These are phyloP conservation scores for Stenichneumon culpator DNA, from an alignment of 2,888 invertebrate genomes.

Conservation along the genomic window DNA sequence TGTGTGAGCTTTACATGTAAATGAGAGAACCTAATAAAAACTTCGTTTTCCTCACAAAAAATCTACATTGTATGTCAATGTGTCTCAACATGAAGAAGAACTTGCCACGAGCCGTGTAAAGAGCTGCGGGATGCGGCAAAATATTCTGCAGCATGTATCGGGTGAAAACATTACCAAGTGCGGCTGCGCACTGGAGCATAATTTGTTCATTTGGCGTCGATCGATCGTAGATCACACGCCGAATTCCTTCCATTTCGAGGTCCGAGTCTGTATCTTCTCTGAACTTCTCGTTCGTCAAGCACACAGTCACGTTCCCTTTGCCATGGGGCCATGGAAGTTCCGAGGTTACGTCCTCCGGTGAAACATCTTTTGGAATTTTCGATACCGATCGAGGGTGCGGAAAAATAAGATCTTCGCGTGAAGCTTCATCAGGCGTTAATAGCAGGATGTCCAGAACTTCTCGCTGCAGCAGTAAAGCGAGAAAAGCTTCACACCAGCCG, in stretches of 20 bases:
- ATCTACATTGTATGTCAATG: too few species aligned
- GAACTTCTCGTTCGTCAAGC: conserved; percentile 59
- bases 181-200: conserved; percentile 87
- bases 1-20: too few species aligned
- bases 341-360: conserved; percentile 73
- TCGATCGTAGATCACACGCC: conserved; percentile 74
- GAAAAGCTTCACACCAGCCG: conserved; percentile 86
- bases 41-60: too few species aligned
- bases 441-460: conserved; percentile 83
- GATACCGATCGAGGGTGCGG: conserved; percentile 82
- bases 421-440: conserved; percentile 80
- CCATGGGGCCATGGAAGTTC: conserved; percentile 70
- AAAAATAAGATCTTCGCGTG: conserved; percentile 82
- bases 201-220: conserved; percentile 88
- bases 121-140: conserved; percentile 86
- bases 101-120: conserved; percentile 76
- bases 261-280: conserved; percentile 8
- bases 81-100: not conserved
- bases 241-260: conserved; percentile 33
- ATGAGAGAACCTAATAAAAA: too few species aligned
- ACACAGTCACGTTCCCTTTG: conserved; percentile 58
- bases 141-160: conserved; percentile 86
- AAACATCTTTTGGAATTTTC: conserved; percentile 69
- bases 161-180: conserved; percentile 87
- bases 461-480: conserved; percentile 86